phyloP scores from a whole-genome alignment of 2,888 invertebrate genomes.

The Cheilosia urbana region DNA sequence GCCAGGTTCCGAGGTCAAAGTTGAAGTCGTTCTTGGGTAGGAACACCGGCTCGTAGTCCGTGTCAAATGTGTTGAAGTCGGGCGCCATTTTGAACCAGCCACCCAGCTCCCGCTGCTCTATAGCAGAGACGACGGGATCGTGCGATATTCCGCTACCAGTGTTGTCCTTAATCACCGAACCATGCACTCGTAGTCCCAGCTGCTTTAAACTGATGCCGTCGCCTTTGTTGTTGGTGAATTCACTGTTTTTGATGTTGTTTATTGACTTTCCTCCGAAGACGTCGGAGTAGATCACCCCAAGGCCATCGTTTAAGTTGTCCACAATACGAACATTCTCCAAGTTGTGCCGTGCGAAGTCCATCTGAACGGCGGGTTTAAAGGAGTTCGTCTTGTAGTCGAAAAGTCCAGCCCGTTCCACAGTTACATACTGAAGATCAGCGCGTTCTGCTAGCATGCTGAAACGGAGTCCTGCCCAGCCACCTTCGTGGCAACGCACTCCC shows the following conservation, averaged over 20 bases:
- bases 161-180: conserved; percentile 92
- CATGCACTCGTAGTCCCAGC: conserved; percentile 91
- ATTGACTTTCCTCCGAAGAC: conserved; percentile 93
- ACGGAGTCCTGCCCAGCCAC: conserved; percentile 97
- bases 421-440: conserved; percentile 93
- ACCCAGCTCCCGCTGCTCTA: conserved; percentile 95
- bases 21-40: conserved; percentile 88
- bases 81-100: conserved; percentile 93
- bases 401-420: conserved; percentile 96
- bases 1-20: conserved; percentile 88
- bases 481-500: conserved; percentile 94
- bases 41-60: conserved; percentile 89
- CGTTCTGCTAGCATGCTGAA: conserved; percentile 95
- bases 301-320: conserved; percentile 95
- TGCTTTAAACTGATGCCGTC: conserved; percentile 96
- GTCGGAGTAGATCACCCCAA: conserved; percentile 97
- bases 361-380: conserved; percentile 95
- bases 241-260: conserved; percentile 92
- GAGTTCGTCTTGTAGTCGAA: conserved; percentile 95
- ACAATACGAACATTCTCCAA: conserved; percentile 91
- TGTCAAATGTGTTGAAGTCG: conserved; percentile 88
- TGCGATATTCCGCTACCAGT: conserved; percentile 95
- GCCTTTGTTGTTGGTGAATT: conserved; percentile 92
- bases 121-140: conserved; percentile 92
- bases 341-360: conserved; percentile 93